Evolutionary conservation across 37 sponge, comb jelly and placozoan species (phyloP), one percentile per base, ranked within the genome.

Genomic region (Beroe ovata): DNA sequence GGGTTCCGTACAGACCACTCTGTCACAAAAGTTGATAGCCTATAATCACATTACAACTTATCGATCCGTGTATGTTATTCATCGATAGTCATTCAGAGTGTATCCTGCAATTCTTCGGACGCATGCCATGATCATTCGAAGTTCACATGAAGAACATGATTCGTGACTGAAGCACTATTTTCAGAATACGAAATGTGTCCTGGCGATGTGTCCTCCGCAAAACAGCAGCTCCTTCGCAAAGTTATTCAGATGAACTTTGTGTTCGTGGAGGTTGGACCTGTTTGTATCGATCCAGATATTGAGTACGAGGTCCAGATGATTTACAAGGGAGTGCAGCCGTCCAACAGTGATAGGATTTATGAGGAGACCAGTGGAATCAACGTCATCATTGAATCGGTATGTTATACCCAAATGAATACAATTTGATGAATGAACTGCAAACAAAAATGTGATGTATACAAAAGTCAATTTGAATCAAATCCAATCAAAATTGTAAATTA

Each of bases 281-380:
- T 77, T 18, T 77, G 84, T 29, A 19, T 77, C 23, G 84, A 77
- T 25, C 84, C 84, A 1, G 26, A 16, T 0, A 42, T 77, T 3
- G 42, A 39, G 47, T 77, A 77, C 47, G 54, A 77, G 1, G 54
- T 77, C 4, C 84, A 77, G 54, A 42, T 77, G 54, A 77, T 77
- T 28, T 77, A 77, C 54, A 38, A 23, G 41, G 84, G 84, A 40
- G 84, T 77, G 22, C 84, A 77, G 28, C 42, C 42, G 1, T 54
- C 84, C 4, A 42, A 77, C 54, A 42, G 54, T 77, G 84, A 77
- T 77, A 41, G 23, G 84, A 77, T 77, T 22, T 77, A 77, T 54
- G 23, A 30, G n/a, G 54, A 42, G 20, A 77, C 84, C 38, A 42
- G 54, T 23, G 84, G 84, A 2, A 42, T 77, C 54, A 77, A 77